Base-by-base conservation (phyloP, 2,113 vertebrate genomes). In the Synodontis membranacea region DNA sequence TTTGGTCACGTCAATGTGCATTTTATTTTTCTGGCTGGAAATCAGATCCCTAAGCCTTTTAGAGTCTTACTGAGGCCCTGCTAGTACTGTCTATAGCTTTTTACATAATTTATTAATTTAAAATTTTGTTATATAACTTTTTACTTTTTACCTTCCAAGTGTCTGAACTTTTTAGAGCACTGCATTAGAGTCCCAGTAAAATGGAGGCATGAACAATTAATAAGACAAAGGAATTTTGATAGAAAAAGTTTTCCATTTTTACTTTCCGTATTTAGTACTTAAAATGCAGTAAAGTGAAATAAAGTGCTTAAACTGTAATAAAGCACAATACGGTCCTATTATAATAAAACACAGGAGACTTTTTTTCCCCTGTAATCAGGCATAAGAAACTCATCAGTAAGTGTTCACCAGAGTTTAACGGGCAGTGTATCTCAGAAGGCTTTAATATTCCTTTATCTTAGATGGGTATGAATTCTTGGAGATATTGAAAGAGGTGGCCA, bases 401-500 rank as follows among this genome's bases (percentile, higher is more conserved):
- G 5, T 28, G 10, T 12, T 46, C 34, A 34, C 28, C 21, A 37
- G 31, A 11, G 23, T 52, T 62, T 44, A 31, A 28, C 28, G 39
- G n/a, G 8, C 37, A 48, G 31, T 66, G 50, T 42, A 50, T 46
- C 34, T 25, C 14, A 80, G 44, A 54, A 44, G 48, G 7, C 17
- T 78, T 7, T n/a, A 39, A 23, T 39, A n/a, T 88, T 17, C 83
- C 0, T 86, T 14, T 10, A 11, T 92, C 92, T 83, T 92, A 99
- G 98, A 99, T 90, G 98, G 98, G 46, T 99, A 96, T 37, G 98
- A 99, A 93, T 99, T 99, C 93, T 94, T 99, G 91, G 97, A 99
- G 94, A 97, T 97, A 91, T 94, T 99, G 90, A 99, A 99, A 87
- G 97, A 99, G 37, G 97, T 99, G 54, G 98, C 98, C 84, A 95